These are phyloP conservation scores for Grantiella picta DNA, from an alignment of 2,113 vertebrate species.

Conservation along the genomic window DNA sequence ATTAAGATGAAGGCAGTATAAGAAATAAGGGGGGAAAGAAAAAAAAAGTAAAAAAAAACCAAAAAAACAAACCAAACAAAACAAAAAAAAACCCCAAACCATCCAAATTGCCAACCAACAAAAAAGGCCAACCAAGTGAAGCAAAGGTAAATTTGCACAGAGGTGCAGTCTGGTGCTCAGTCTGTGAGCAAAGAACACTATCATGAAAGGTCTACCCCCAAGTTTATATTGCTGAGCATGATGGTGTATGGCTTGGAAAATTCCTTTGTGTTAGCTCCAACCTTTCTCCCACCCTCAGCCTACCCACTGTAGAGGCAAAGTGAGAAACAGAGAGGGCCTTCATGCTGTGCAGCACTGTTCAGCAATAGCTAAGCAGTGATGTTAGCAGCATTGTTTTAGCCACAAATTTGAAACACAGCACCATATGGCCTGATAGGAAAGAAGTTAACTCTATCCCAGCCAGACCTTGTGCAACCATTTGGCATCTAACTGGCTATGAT, in stretches of 20 bases:
- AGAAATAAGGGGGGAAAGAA: background rate
- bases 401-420: background rate
- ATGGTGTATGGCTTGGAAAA: background rate
- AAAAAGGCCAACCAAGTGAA: background rate
- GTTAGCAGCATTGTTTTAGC: background rate
- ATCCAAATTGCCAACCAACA: background rate
- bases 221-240: background rate
- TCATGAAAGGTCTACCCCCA: fast-evolving
- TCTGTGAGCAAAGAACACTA: background rate
- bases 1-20: background rate
- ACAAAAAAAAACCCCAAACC: background rate
- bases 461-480: background rate
- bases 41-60: too few relatives aligned
- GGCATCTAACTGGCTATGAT: background rate
- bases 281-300: background rate
- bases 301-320: background rate
- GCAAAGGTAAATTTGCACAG: background rate
- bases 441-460: background rate
- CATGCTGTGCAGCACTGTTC: background rate
- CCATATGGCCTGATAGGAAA: background rate
- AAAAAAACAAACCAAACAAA: background rate
- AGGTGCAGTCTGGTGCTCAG: background rate
- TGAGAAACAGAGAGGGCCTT: background rate
- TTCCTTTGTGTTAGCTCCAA: background rate
- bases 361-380: background rate